Percentiles rank a stretch among this genome's conserved stretches.
Evolutionary conservation across 2,888 invertebrate genomes (phyloP).

Genomic region (Eupeodes luniger): DNA sequence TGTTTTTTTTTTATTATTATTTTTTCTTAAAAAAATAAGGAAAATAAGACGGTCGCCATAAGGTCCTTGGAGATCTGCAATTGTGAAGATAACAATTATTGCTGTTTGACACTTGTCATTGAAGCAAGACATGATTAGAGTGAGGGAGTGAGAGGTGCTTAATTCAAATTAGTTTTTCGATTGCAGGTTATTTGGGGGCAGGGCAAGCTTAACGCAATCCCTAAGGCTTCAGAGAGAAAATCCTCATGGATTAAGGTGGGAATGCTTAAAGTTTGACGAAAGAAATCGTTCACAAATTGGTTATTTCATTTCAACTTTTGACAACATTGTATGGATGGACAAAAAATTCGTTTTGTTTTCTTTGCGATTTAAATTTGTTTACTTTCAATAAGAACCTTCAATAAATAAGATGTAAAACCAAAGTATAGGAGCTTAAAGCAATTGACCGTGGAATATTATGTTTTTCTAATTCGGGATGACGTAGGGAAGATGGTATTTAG

Average conservation of each 20-base stretch:
- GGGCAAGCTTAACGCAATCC: neutral
- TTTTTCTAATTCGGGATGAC: no score
- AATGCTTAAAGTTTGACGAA: neutral
- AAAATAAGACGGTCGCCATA: slow-evolving; percentile 24
- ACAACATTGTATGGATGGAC: neutral
- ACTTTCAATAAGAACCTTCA: no score
- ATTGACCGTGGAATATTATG: no score
- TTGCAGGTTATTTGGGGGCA: neutral
- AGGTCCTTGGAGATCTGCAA: slow-evolving; percentile 63
- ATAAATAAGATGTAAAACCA: no score
- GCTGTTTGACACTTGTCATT: slow-evolving; percentile 72
- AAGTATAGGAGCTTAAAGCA: no score
- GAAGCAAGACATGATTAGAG: slow-evolving; percentile 34
- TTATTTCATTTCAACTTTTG: neutral
- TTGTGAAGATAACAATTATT: slow-evolving; percentile 74
- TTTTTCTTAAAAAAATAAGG: slow-evolving; percentile 34
- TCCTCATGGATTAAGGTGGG: neutral
- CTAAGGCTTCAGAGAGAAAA: neutral
- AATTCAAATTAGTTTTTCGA: slow-evolving; percentile 67
- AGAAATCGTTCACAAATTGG: neutral
- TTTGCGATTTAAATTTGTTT: neutral
- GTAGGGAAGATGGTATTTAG: no score
- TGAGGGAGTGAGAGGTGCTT: slow-evolving; percentile 51
- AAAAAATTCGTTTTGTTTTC: neutral
- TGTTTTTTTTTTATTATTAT: slow-evolving; percentile 17